A percentile compares a stretch with the other conserved stretches of the same genome.
Evolutionary conservation across 2,888 invertebrate genomes (phyloP).

Genomic region (Gonocerus acuteangulatus): DNA sequence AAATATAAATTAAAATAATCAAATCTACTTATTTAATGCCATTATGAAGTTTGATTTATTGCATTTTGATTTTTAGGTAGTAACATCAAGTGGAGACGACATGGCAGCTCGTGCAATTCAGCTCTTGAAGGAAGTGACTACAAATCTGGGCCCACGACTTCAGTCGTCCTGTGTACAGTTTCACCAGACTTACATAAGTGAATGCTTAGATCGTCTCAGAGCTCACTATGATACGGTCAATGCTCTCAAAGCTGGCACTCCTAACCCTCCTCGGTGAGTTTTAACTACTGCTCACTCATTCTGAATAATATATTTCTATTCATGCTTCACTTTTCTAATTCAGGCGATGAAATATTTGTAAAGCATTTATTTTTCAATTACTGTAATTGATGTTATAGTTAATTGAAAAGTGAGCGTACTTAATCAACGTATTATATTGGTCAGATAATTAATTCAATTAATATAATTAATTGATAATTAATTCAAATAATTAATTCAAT

Average conservation of each 20-base stretch:
- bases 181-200: conserved; percentile 85
- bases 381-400: no score
- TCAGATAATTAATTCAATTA: no score
- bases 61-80: no score
- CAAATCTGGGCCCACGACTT: conserved; percentile 81
- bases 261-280: conserved; percentile 30
- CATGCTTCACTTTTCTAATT: not conserved
- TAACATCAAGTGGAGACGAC: conserved; percentile 83
- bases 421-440: no score
- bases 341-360: not conserved
- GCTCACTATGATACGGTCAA: conserved; percentile 78
- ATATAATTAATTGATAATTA: no score
- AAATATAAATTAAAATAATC: no score
- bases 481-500: no score
- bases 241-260: conserved; percentile 43
- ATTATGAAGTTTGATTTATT: no score
- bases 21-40: no score
- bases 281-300: no score
- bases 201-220: conserved; percentile 83
- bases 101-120: conserved; percentile 88
- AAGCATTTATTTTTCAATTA: not conserved
- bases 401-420: no score
- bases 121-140: conserved; percentile 84
- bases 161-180: conserved; percentile 70
- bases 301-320: not conserved